Evolutionary conservation across 2,888 invertebrate species (phyloP).

Genomic region (Coelogynopora nodosa): DNA sequence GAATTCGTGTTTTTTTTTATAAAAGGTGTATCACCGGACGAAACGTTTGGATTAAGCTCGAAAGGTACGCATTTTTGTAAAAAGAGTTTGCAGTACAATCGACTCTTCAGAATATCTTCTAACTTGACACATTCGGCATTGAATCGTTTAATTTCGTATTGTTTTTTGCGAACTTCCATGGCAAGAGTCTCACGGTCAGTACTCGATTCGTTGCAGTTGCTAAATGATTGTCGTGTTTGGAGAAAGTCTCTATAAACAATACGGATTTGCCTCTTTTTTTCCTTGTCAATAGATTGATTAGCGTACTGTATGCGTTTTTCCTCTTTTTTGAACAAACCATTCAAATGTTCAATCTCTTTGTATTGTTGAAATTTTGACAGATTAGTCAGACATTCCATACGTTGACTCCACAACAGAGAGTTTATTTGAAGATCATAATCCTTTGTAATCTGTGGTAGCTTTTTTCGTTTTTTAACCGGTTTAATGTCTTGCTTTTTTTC

Average conservation of each 20-base stretch:
- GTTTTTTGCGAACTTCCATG: neutral
- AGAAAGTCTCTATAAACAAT: neutral
- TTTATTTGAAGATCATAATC: neutral
- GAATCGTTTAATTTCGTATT: neutral
- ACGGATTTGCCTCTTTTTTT: neutral
- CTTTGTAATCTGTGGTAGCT: neutral
- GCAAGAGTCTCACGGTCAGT: neutral
- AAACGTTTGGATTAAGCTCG: neutral
- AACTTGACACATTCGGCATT: neutral
- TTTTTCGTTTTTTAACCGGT: neutral
- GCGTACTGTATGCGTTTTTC: neutral
- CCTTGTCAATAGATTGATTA: neutral
- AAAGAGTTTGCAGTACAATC: neutral
- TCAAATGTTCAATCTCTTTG: neutral
- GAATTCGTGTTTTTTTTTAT: too few species aligned
- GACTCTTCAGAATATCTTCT: neutral
- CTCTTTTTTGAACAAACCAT: neutral
- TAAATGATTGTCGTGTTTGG: neutral
- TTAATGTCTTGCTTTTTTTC: neutral
- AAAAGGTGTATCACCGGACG: too few species aligned
- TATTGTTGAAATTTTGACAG: neutral
- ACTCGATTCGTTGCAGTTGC: neutral
- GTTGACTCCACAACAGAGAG: neutral
- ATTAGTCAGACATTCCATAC: neutral
- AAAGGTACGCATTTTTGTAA: neutral